Percentiles rank a stretch among this genome's conserved stretches.
Evolutionary conservation across 2,888 invertebrate genomes (phyloP).

Genomic region (Himalopsyche tibetana): DNA sequence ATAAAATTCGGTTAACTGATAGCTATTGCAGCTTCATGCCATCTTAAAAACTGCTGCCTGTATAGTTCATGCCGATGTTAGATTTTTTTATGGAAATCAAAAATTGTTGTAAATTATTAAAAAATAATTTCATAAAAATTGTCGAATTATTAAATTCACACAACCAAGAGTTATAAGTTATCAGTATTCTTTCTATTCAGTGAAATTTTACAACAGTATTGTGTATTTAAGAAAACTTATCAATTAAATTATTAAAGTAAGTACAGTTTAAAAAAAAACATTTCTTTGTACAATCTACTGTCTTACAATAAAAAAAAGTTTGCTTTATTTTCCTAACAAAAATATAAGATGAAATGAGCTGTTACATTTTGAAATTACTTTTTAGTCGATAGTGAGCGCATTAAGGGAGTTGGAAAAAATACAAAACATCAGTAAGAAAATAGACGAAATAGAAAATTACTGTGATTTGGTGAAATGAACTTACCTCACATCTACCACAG

Average conservation of each 20-base stretch:
- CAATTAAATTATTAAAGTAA: not conserved
- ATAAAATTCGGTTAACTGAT: too few species aligned
- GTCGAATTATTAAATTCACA: too few species aligned
- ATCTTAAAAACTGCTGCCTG: too few species aligned
- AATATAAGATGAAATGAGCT: not conserved
- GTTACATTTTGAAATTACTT: constrained; percentile 61
- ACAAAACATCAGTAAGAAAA: not conserved
- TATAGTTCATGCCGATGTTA: too few species aligned
- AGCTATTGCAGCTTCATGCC: too few species aligned
- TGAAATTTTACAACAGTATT: not conserved
- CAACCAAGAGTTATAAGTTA: too few species aligned
- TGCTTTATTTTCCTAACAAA: not conserved
- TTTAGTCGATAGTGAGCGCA: constrained; percentile 52
- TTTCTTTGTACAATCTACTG: not conserved
- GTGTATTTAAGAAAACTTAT: not conserved
- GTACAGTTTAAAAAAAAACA: not conserved
- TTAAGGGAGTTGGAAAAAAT: constrained; percentile 18
- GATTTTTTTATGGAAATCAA: too few species aligned
- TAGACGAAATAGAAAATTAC: constrained; percentile 56
- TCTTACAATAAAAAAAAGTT: not conserved
- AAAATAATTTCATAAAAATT: too few species aligned
- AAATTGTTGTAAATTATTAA: too few species aligned
- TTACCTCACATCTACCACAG: constrained; percentile 50
- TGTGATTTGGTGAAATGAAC: constrained; percentile 61
- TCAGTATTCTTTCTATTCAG: too few species aligned